Percentiles rank a stretch among this genome's conserved stretches.
Conservation (phyloP, 2,888 invertebrate genomes). For the Mesoligia furuncula region DNA sequence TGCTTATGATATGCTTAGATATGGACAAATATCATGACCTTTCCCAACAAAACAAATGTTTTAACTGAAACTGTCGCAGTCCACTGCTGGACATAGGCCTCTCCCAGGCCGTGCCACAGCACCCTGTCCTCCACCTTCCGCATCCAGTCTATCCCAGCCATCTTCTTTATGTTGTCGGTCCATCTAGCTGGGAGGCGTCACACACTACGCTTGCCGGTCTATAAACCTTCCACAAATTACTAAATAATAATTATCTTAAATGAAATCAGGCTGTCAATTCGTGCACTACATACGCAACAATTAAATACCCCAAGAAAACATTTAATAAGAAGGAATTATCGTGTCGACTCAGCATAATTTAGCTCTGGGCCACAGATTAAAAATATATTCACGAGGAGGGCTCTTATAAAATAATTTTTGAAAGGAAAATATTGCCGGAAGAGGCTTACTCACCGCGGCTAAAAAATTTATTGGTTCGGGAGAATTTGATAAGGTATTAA, state of each 20-base stretch:
- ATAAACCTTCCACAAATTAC: neutral
- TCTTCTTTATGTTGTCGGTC: neutral
- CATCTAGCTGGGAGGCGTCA: neutral
- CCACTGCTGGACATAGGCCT: neutral
- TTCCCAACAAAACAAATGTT: too few species aligned
- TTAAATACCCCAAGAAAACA: neutral
- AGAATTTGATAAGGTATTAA: conserved; percentile 44
- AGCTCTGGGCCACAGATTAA: conserved; percentile 39
- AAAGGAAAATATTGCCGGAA: conserved; percentile 21
- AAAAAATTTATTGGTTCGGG: conserved; percentile 46
- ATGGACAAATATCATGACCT: too few species aligned
- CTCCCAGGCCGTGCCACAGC: too few species aligned
- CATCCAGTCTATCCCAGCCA: neutral
- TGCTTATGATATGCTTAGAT: too few species aligned
- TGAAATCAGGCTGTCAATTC: neutral
- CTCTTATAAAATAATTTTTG: conserved; percentile 32
- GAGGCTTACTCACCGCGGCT: conserved; percentile 10
- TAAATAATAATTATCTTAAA: neutral
- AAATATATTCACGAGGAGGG: conserved; percentile 40
- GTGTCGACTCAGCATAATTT: conserved; percentile 46
- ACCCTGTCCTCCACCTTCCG: neutral
- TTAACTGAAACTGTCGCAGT: too few species aligned
- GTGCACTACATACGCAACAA: neutral
- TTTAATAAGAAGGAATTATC: conserved; percentile 53
- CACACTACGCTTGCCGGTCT: neutral